Conservation (phyloP, 2,888 invertebrate species). For the Nemotelus pantherinus region DNA sequence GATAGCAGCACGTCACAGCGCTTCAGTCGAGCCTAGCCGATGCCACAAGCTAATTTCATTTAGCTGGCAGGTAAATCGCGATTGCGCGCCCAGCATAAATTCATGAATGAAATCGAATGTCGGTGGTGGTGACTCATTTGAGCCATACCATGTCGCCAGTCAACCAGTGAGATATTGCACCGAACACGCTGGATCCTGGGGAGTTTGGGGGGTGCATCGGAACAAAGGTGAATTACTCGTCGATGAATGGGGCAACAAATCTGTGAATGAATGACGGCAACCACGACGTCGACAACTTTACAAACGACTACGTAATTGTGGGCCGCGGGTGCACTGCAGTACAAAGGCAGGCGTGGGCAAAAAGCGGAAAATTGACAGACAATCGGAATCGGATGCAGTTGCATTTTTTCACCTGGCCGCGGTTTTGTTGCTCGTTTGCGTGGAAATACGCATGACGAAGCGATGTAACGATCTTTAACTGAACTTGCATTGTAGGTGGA, state of each 20-base stretch:
- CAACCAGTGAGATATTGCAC: background rate
- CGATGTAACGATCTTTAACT: conserved; percentile 20
- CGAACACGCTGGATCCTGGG: background rate
- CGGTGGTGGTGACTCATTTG: conserved; percentile 25
- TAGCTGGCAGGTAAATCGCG: conserved; percentile 31
- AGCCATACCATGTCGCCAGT: background rate
- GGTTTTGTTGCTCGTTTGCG: conserved; percentile 24
- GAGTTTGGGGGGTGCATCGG: background rate
- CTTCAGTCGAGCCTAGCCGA: too few relatives aligned
- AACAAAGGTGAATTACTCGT: conserved; percentile 49
- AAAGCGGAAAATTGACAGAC: conserved; percentile 49
- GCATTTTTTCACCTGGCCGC: conserved; percentile 31
- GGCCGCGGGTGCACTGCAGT: conserved; percentile 36
- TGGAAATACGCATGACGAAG: conserved; percentile 38
- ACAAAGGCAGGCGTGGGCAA: conserved; percentile 31
- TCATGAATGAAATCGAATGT: conserved; percentile 42
- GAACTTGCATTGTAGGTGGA: conserved; percentile 21
- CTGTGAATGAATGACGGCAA: conserved; percentile 13
- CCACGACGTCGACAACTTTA: background rate
- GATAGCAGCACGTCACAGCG: background rate
- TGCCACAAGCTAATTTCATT: conserved; percentile 26
- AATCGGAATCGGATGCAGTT: conserved; percentile 40
- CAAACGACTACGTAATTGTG: conserved; percentile 46
- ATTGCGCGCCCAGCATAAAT: conserved; percentile 34
- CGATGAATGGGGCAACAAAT: conserved; percentile 43